Evolutionary conservation across 92 coral and sea anemone genomes (phyloP).

Genomic region (Zoanthus sansibaricus): DNA sequence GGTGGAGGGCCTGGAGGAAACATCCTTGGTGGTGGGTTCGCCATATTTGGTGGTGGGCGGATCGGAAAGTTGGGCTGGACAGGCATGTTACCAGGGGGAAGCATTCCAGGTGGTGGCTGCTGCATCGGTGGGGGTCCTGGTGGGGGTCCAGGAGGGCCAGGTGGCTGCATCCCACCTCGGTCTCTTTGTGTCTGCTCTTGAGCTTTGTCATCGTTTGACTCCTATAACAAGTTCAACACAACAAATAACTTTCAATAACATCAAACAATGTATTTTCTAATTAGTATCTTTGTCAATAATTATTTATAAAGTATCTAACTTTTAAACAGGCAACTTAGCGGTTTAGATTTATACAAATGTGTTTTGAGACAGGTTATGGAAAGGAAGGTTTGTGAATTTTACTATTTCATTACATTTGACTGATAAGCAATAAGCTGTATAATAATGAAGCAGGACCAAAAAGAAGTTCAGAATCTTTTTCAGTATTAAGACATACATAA

Average conservation of each 20-base stretch:
- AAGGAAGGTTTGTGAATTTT: too few relatives aligned
- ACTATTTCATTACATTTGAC: too few relatives aligned
- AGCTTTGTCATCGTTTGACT: neutral
- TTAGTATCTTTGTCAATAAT: too few relatives aligned
- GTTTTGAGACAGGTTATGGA: too few relatives aligned
- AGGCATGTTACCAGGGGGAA: constrained; percentile 62
- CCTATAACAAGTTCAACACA: constrained; percentile 12
- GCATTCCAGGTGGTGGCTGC: constrained; percentile 83
- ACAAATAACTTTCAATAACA: neutral
- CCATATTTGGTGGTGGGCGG: constrained; percentile 88
- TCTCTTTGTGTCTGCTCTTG: constrained; percentile 19
- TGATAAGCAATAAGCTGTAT: too few relatives aligned
- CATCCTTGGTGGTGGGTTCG: constrained; percentile 79
- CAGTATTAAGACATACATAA: too few relatives aligned
- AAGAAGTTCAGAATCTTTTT: too few relatives aligned
- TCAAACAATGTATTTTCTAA: too few relatives aligned
- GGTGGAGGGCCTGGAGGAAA: constrained; percentile 99
- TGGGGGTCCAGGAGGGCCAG: constrained; percentile 87
- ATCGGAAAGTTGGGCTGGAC: constrained; percentile 93
- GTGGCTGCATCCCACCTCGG: constrained; percentile 50
- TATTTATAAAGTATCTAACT: too few relatives aligned
- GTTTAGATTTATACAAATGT: too few relatives aligned
- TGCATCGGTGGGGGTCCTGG: constrained; percentile 80
- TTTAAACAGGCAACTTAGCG: too few relatives aligned
- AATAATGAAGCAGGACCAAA: too few relatives aligned